A percentile compares a stretch with the other conserved stretches of the same genome.
These are phyloP conservation scores for Crypturellus tataupa DNA, from an alignment of 2,797 vertebrate genomes.

Conservation along the genomic window DNA sequence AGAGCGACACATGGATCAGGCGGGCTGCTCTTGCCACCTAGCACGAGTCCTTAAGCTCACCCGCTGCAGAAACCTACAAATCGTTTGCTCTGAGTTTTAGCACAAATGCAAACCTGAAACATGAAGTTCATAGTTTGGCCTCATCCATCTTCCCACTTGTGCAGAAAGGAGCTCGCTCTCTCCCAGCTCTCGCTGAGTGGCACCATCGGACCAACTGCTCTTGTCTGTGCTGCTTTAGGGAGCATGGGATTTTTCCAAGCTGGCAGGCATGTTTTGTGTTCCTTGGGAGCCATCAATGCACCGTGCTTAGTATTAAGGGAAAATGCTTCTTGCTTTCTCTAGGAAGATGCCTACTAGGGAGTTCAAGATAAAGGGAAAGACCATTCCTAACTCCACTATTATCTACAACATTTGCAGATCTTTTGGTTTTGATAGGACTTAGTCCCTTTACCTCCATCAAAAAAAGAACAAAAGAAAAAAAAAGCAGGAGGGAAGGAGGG, in stretches of 20 bases:
- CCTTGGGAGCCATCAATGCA: not conserved
- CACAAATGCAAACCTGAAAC: not conserved
- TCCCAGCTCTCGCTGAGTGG: not conserved
- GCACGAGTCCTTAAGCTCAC: not conserved
- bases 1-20: conserved; percentile 34
- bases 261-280: not conserved
- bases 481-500: not conserved
- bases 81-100: not conserved
- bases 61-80: conserved; percentile 4
- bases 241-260: not conserved
- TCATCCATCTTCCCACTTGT: not conserved
- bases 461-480: no score
- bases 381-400: not conserved
- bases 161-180: not conserved
- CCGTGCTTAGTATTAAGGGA: not conserved
- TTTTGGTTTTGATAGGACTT: not conserved
- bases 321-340: not conserved
- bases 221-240: not conserved
- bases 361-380: not conserved
- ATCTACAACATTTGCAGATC: not conserved
- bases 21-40: not conserved
- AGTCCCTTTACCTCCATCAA: accelerated
- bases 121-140: not conserved
- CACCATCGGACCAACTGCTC: not conserved
- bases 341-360: not conserved